Conservation (phyloP, 92 coral and sea anemone species). For the Desmophyllum pertusum region DNA sequence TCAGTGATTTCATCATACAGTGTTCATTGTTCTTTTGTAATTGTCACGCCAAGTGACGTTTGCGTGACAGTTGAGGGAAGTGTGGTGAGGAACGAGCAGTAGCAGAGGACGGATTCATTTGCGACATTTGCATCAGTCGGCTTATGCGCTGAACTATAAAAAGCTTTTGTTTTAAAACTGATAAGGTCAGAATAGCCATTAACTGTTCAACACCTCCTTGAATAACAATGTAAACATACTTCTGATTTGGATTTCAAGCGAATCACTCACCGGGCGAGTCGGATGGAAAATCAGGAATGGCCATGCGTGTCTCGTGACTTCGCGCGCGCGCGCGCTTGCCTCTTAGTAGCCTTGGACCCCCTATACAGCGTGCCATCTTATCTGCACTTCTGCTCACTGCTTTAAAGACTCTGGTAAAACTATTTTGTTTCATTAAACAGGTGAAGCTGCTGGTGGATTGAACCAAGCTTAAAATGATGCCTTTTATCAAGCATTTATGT, state of each 20-base stretch:
- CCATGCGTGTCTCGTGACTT: too few relatives aligned
- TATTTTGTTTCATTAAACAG: background rate
- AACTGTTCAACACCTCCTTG: background rate
- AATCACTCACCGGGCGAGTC: background rate
- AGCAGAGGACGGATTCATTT: background rate
- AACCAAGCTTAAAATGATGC: background rate
- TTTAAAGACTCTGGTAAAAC: background rate
- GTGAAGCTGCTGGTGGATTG: background rate
- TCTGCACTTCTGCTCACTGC: too few relatives aligned
- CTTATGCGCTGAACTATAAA: background rate
- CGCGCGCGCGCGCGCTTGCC: too few relatives aligned
- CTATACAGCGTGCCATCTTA: too few relatives aligned
- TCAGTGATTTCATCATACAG: background rate
- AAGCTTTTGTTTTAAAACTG: background rate
- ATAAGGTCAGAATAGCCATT: background rate
- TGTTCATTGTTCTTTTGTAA: background rate
- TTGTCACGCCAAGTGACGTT: background rate
- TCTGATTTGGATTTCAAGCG: background rate
- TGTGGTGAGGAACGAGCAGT: background rate
- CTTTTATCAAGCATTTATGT: conserved; percentile 31
- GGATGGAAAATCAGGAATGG: too few relatives aligned
- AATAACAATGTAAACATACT: background rate
- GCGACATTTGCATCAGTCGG: background rate
- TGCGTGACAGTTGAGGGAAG: background rate
- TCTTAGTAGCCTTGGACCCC: too few relatives aligned